Base-by-base conservation (phyloP, 1,140 invertebrate species). In the Oryctes rhinoceros region DNA sequence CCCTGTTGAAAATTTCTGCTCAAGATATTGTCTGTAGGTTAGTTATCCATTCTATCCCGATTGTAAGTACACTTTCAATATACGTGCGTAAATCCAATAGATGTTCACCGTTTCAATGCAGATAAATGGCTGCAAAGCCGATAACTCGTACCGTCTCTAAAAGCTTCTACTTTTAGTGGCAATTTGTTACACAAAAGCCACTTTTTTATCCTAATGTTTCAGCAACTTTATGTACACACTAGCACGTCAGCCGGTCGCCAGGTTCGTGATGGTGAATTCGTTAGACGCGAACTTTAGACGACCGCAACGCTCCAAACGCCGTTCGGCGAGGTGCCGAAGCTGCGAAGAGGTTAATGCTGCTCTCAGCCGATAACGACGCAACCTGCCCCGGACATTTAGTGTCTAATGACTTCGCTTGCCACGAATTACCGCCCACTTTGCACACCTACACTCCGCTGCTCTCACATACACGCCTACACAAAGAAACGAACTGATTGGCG, bases 401-500 rank as follows among this genome's bases (percentile, higher is more conserved):
- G 78, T 79, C 78, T 79, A 79, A 79, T 79, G 78, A 79, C 78
- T 79, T 48, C 65, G 65, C 39, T 65, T 48, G 59, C 11, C 39
- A 15, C 59, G 65, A 79, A 79, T 79, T 79, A 74, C 78, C 78
- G 37, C 78, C 30, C 65, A 74, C 71, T 79, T 79, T 79, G 35
- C 65, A 71, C 65, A 71, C 24, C 9, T 35, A 35, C 30, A 30
- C 24, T 30, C 24, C 24, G 24, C 24, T 30, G 24, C 24, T 30
- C 24, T 30, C 24, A 30, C 24, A 30, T 30, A 30, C 24, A 30
- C 24, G 24, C 24, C 24, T 30, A 30, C 24, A 30, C 24, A 30
- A 30, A 30, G 24, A 30, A 30, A 30, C 2, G 24, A 30, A 30
- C 24, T 30, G 24, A 30, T 30, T 35, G 15, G 77, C 76, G 0